Conservation (phyloP, 1,140 invertebrate genomes). For the Eubasilissa regina region DNA sequence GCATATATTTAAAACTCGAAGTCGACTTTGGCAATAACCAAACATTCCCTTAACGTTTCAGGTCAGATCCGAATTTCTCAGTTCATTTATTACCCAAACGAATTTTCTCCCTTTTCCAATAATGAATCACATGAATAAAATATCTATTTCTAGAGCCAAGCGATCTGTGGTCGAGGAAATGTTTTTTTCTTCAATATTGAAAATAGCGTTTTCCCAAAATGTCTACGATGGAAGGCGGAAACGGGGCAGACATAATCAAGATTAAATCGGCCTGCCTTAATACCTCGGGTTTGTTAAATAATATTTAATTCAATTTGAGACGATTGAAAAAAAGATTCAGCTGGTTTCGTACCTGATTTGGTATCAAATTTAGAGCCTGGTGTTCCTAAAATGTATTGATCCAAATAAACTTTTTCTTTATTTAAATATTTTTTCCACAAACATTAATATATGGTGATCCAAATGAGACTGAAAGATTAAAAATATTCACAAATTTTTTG, state of each 20-base stretch:
- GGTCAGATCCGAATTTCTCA: constrained; percentile 31
- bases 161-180: constrained; percentile 41
- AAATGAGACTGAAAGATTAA: too few species aligned
- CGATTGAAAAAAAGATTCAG: constrained; percentile 5
- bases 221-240: constrained; percentile 33
- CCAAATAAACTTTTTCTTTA: not conserved
- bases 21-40: constrained; percentile 4
- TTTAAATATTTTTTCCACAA: not conserved
- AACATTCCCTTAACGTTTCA: constrained; percentile 23
- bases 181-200: constrained; percentile 39
- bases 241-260: constrained; percentile 36
- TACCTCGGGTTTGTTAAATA: constrained; percentile 29
- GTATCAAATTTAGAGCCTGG: not conserved
- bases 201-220: constrained; percentile 23
- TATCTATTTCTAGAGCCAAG: constrained; percentile 52
- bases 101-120: constrained; percentile 50
- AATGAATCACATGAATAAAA: constrained; percentile 60
- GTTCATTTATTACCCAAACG: constrained; percentile 52
- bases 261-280: constrained; percentile 27
- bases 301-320: constrained; percentile 34
- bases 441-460: too few species aligned
- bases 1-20: constrained; percentile 22
- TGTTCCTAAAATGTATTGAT: not conserved
- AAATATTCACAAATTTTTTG: too few species aligned
- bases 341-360: constrained; percentile 20